phyloP scores from a whole-genome alignment of 1,140 invertebrate species.

The Arion vulgaris region DNA sequence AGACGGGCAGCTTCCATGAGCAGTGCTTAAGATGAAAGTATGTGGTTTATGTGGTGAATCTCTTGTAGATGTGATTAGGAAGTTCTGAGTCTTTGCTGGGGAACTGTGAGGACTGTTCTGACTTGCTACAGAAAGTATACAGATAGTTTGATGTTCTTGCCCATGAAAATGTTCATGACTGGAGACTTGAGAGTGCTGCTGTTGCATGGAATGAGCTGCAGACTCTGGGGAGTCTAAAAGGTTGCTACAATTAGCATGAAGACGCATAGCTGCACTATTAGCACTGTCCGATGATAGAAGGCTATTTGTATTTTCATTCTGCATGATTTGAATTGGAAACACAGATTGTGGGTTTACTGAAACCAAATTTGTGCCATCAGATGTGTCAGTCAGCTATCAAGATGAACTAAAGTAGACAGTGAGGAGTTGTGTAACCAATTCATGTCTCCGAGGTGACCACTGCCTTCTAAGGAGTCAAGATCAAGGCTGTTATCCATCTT shows the following conservation, averaged over 20 bases:
- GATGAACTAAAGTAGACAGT: conserved; percentile 14
- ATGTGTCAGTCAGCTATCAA: conserved; percentile 34
- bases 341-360: conserved; percentile 72
- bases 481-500: conserved; percentile 38
- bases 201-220: conserved; percentile 29
- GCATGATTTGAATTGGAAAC: conserved; percentile 57
- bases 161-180: conserved; percentile 35
- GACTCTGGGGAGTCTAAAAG: conserved; percentile 76
- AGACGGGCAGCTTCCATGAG: neutral
- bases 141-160: conserved; percentile 32
- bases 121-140: conserved; percentile 24
- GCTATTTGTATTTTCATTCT: conserved; percentile 33
- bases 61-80: conserved; percentile 34
- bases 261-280: conserved; percentile 53
- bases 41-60: conserved; percentile 33
- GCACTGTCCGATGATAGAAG: conserved; percentile 52
- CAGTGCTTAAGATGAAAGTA: conserved; percentile 23
- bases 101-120: conserved; percentile 11
- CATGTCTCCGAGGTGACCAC: conserved; percentile 33
- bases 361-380: conserved; percentile 34
- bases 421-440: conserved; percentile 31
- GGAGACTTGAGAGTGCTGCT: conserved; percentile 42
- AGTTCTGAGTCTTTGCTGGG: conserved; percentile 35
- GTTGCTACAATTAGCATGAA: conserved; percentile 53
- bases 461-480: conserved; percentile 22